Evolutionary conservation across 2,113 vertebrate genomes (phyloP), one percentile per base, ranked within the genome.

Genomic region (Variabilichromis moorii): DNA sequence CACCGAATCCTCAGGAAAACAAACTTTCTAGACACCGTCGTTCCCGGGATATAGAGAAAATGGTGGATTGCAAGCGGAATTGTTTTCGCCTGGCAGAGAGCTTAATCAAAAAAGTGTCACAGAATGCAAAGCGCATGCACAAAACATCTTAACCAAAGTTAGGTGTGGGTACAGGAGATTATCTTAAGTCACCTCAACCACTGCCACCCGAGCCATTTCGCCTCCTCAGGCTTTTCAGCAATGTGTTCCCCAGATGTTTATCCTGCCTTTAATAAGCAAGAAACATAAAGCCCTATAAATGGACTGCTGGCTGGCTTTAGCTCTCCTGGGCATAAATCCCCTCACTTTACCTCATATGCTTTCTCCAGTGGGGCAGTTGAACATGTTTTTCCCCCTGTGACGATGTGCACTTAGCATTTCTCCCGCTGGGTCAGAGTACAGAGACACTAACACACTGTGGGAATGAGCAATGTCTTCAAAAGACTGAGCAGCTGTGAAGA

Each of bases 191-290:
- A 94, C 94, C 95, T 95, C 91, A 78, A 92, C 89, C 92, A 88
- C 93, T 90, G 90, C 94, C 91, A 95, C 90, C 93, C 90, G 87
- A 91, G 80, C 90, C 78, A 81, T 89, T 92, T 92, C 88, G 82
- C 82, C 45, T 86, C 68, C 92, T 92, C 81, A 81, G 33, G 50
- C 89, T 95, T 93, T 68, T 80, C 87, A 89, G 90, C 86, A 97
- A 97, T 96, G 95, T 97, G 96, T 92, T 94, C 59, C 85, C 88
- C 96, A 97, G 96, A 97, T 97, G 96, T 96, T 95, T 93, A 92
- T 85, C 82, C 93, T 61, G 88, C 85, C 84, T 93, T 96, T 96
- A 96, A 95, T 96, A 95, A 90, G 94, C 85, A 90, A 91, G 91
- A 93, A 94, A 94, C 93, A 95, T 89, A 93, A 92, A 88, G 91